phyloP scores from a whole-genome alignment of 2,888 invertebrate genomes.

The Diogma glabrata region DNA sequence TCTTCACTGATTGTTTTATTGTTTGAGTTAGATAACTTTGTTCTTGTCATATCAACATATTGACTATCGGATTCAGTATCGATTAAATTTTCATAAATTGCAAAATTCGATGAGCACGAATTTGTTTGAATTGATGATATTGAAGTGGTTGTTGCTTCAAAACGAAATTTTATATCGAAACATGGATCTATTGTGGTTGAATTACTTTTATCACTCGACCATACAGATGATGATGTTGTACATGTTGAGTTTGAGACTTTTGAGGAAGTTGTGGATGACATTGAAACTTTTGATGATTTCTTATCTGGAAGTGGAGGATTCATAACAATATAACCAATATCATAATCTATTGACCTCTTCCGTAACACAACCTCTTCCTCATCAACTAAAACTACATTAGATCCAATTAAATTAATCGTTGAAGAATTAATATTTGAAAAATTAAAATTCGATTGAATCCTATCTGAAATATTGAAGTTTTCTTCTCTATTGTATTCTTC shows the following conservation, averaged over 20 bases:
- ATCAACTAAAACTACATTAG: constrained; percentile 21
- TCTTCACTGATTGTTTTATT: not conserved
- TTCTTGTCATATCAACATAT: constrained; percentile 1
- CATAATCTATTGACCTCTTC: not conserved
- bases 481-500: too few species aligned
- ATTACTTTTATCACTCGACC: too few species aligned
- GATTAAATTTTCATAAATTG: not conserved
- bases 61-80: not conserved
- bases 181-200: not conserved
- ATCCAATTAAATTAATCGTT: constrained; percentile 32
- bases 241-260: not conserved
- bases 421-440: constrained; percentile 32
- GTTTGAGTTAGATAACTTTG: not conserved
- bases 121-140: not conserved
- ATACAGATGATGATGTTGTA: not conserved
- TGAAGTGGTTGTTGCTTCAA: not conserved
- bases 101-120: too few species aligned
- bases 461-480: constrained; percentile 31
- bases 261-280: not conserved
- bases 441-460: constrained; percentile 33
- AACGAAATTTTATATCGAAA: constrained; percentile 8
- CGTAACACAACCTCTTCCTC: not conserved
- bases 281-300: constrained; percentile 1
- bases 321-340: constrained; percentile 3
- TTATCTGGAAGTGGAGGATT: not conserved